phyloP scores from a whole-genome alignment of 2,888 invertebrate genomes.

The Caprella mutica region DNA sequence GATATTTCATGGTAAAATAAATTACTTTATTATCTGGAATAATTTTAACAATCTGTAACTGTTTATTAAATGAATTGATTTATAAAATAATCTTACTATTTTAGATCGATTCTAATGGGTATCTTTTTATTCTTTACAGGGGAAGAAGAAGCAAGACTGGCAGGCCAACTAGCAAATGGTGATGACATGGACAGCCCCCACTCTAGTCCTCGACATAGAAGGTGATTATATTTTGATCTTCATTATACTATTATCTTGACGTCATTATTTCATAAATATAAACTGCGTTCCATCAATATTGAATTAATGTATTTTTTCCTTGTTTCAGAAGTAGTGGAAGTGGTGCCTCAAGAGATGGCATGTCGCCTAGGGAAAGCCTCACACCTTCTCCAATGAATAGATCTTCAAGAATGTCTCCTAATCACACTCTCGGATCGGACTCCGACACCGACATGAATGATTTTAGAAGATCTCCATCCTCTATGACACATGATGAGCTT shows the following conservation, averaged over 20 bases:
- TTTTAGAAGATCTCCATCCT: slow-evolving; percentile 24
- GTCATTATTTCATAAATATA: background rate
- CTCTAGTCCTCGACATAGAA: slow-evolving; percentile 30
- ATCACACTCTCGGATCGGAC: slow-evolving; percentile 23
- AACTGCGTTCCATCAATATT: too few relatives aligned
- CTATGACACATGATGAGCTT: slow-evolving; percentile 21
- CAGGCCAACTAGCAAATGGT: slow-evolving; percentile 22
- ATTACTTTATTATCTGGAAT: too few relatives aligned
- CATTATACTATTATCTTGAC: background rate
- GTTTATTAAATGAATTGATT: background rate
- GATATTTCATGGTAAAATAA: too few relatives aligned
- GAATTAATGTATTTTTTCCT: too few relatives aligned
- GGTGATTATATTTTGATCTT: too few relatives aligned
- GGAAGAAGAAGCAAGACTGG: slow-evolving; percentile 32
- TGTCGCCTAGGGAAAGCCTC: slow-evolving; percentile 31
- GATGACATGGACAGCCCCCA: slow-evolving; percentile 19
- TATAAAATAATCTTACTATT: too few relatives aligned
- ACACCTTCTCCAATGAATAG: slow-evolving; percentile 28
- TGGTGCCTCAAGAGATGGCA: slow-evolving; percentile 30
- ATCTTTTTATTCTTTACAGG: slow-evolving; percentile 20
- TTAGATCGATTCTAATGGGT: background rate
- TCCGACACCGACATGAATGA: slow-evolving; percentile 32
- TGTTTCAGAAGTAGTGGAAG: slow-evolving; percentile 33
- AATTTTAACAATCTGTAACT: background rate
- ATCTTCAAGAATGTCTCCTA: slow-evolving; percentile 27